phyloP scores from a whole-genome alignment of 2,888 invertebrate species.

The Ischnura elegans region DNA sequence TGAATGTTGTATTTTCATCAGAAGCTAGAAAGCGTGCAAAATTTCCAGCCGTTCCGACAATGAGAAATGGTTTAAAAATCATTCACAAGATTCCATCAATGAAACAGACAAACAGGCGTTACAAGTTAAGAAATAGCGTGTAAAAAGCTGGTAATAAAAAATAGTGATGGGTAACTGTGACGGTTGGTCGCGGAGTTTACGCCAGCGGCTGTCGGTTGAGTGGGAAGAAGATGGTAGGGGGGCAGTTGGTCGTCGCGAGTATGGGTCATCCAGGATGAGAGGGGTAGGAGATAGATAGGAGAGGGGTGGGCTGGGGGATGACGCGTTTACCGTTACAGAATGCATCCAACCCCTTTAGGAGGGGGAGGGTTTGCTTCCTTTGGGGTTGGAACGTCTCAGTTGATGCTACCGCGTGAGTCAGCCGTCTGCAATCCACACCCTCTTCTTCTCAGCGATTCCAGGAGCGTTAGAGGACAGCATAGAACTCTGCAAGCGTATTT shows the following conservation, averaged over 20 bases:
- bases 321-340: slow-evolving; percentile 49
- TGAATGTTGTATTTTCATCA: no score
- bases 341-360: neutral
- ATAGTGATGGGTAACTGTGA: no score
- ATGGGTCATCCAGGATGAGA: neutral
- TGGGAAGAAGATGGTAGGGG: neutral
- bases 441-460: no score
- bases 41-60: no score
- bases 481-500: no score
- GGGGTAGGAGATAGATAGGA: neutral
- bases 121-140: no score
- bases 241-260: neutral
- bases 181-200: neutral
- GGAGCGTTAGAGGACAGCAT: no score
- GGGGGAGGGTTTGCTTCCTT: neutral
- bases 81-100: no score
- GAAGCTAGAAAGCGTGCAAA: no score
- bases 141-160: no score
- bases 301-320: neutral
- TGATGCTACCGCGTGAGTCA: neutral
- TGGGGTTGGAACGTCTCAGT: neutral
- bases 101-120: no score
- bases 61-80: no score
- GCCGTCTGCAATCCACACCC: neutral
- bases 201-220: neutral